A percentile compares a stretch with the other conserved stretches of the same genome.
phyloP scores from a whole-genome alignment of 2,113 vertebrate genomes.

The Anguilla rostrata region DNA sequence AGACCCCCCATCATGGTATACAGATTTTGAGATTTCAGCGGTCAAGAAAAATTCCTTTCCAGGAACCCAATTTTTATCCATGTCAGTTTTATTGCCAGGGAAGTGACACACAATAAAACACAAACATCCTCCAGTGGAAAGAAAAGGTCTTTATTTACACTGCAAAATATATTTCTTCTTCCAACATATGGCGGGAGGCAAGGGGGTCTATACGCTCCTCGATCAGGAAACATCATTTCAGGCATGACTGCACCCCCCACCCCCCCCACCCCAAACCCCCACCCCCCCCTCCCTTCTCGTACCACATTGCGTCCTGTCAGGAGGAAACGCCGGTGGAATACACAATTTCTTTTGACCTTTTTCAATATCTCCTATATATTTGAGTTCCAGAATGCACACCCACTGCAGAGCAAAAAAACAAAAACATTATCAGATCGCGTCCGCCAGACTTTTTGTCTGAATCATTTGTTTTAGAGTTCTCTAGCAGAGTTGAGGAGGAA shows the following conservation, averaged over 20 bases:
- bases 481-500: neutral
- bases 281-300: neutral
- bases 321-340: constrained; percentile 53
- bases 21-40: neutral
- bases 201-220: constrained; percentile 43
- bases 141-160: constrained; percentile 57
- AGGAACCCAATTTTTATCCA: constrained; percentile 16
- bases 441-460: neutral
- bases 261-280: no score
- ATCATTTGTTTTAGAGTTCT: neutral
- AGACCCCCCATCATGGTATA: neutral
- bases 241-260: constrained; percentile 51
- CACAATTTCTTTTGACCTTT: constrained; percentile 62
- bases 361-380: constrained; percentile 43
- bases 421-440: neutral
- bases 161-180: constrained; percentile 53
- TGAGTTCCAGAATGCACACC: constrained; percentile 34
- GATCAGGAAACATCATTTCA: constrained; percentile 65
- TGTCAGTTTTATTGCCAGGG: neutral
- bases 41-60: neutral
- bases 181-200: constrained; percentile 52
- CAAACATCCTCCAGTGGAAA: constrained; percentile 35
- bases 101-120: constrained; percentile 24
- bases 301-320: constrained; percentile 51
- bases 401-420: neutral